These are phyloP conservation scores for Semicossyphus pulcher DNA, from an alignment of 2,113 vertebrate genomes.

Conservation along the genomic window DNA sequence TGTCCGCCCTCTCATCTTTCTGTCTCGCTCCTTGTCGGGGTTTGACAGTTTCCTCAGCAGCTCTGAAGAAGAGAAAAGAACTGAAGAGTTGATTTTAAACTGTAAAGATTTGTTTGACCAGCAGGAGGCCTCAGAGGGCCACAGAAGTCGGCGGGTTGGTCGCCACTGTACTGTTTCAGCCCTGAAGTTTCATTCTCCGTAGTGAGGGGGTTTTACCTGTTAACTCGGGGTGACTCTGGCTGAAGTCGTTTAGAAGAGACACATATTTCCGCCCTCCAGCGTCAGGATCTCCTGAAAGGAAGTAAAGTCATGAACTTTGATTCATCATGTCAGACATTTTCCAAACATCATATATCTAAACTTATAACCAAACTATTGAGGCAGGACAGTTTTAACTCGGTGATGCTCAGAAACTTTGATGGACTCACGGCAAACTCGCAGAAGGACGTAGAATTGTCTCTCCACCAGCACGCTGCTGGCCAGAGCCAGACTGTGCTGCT, in stretches of 20 bases:
- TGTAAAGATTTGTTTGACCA: slow-evolving; percentile 6
- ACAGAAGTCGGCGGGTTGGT: background rate
- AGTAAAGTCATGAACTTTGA: background rate
- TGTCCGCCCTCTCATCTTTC: slow-evolving; percentile 47
- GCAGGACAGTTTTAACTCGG: background rate
- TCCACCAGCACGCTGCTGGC: slow-evolving; percentile 72
- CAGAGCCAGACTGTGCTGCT: slow-evolving; percentile 60
- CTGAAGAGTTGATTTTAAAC: background rate
- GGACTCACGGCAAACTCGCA: slow-evolving; percentile 76
- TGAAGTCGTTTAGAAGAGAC: slow-evolving; percentile 69
- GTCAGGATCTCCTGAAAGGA: slow-evolving; percentile 58
- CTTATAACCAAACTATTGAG: slow-evolving; percentile 6
- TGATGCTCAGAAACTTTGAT: background rate
- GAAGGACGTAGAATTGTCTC: slow-evolving; percentile 75
- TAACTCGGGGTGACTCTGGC: slow-evolving; percentile 73
- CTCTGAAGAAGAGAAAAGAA: slow-evolving; percentile 55
- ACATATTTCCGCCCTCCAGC: slow-evolving; percentile 69
- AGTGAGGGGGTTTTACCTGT: slow-evolving; percentile 58
- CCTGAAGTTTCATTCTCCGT: background rate
- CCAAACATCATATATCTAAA: background rate
- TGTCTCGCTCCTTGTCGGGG: slow-evolving; percentile 55
- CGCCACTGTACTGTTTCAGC: too few species aligned
- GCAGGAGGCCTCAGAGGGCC: slow-evolving; percentile 46
- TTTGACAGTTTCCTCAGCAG: slow-evolving; percentile 76
- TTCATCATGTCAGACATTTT: background rate